These are phyloP conservation scores for Argynnis bischoffii DNA, from an alignment of 2,888 invertebrate genomes.

Conservation along the genomic window DNA sequence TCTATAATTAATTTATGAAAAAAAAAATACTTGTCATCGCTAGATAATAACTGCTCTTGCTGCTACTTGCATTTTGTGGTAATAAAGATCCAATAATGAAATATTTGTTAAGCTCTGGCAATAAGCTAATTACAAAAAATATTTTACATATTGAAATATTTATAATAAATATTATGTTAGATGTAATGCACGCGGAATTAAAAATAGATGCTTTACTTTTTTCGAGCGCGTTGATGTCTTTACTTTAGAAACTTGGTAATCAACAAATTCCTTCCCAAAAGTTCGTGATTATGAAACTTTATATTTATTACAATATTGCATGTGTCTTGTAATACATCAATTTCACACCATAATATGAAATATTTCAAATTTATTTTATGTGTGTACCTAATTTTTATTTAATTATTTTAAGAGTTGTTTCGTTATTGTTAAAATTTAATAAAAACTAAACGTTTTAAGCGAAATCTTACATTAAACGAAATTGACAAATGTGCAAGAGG, in stretches of 20 bases:
- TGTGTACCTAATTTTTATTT: conserved; percentile 2
- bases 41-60: background rate
- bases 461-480: conserved; percentile 9
- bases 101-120: no score
- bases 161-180: no score
- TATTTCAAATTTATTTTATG: background rate
- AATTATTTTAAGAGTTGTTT: no score
- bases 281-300: background rate
- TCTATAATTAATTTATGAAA: background rate
- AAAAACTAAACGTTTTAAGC: conserved; percentile 7
- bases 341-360: background rate
- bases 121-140: no score
- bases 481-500: conserved; percentile 11
- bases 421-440: background rate
- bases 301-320: background rate
- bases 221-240: conserved; percentile 52
- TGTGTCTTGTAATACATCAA: background rate
- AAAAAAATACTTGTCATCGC: background rate
- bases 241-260: conserved; percentile 31
- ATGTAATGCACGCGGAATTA: no score
- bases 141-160: no score
- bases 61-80: no score
- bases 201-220: background rate
- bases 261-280: background rate
- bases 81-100: no score